A percentile compares a stretch with the other conserved stretches of the same genome.
phyloP scores from a whole-genome alignment of 2,797 vertebrate genomes.

The Gallinago stenura region DNA sequence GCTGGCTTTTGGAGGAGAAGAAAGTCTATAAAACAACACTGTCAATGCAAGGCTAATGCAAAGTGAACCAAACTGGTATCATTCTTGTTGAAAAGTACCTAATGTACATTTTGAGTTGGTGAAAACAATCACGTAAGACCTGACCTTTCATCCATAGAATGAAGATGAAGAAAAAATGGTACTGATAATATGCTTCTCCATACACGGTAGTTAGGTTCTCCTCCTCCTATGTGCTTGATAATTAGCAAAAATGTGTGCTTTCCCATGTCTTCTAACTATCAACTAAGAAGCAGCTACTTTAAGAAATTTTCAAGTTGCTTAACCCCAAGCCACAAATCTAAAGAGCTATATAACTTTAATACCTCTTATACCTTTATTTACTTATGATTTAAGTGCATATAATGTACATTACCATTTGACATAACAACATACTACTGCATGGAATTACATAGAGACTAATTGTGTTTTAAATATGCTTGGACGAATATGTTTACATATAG shows the following conservation, averaged over 20 bases:
- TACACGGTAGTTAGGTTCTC: background rate
- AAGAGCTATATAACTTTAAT: background rate
- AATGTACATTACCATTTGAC: background rate
- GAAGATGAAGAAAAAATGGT: background rate
- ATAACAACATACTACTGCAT: background rate
- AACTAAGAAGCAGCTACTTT: background rate
- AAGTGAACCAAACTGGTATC: constrained; percentile 17
- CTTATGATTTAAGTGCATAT: background rate
- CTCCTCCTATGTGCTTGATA: background rate
- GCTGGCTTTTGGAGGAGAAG: constrained; percentile 11
- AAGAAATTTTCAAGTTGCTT: background rate
- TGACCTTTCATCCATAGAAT: background rate
- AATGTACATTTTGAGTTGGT: background rate
- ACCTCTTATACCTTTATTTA: background rate
- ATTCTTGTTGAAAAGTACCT: constrained; percentile 3
- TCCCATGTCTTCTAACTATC: background rate
- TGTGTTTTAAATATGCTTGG: constrained; percentile 5
- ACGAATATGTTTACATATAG: background rate
- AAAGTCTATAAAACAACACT: constrained; percentile 8
- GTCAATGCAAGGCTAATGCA: background rate
- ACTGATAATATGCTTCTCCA: background rate
- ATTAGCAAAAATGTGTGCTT: background rate
- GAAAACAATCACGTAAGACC: constrained; percentile 24
- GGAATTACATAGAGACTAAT: background rate
- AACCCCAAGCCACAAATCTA: background rate